phyloP scores from a whole-genome alignment of 2,888 invertebrate species.

The Brachypalpus laphriformis region DNA sequence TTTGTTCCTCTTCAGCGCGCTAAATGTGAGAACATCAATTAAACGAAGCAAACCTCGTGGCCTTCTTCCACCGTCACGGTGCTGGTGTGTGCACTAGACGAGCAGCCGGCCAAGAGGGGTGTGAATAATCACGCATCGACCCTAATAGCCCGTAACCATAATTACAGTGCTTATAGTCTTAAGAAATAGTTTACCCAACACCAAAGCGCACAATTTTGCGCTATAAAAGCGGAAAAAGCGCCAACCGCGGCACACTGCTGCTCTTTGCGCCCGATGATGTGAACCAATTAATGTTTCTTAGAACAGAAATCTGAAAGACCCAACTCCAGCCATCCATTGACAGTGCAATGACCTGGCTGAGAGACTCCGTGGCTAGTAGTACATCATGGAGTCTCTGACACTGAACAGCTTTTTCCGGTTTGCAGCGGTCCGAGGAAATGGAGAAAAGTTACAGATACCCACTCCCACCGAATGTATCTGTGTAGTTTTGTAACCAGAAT shows the following conservation, averaged over 20 bases:
- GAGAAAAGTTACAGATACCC: constrained; percentile 45
- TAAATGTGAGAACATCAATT: constrained; percentile 63
- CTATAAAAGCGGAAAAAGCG: background rate
- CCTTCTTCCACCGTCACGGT: constrained; percentile 23
- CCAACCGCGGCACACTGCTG: background rate
- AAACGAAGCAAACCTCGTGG: constrained; percentile 45
- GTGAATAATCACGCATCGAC: constrained; percentile 56
- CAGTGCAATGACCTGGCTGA: constrained; percentile 53
- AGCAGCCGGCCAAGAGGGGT: constrained; percentile 27
- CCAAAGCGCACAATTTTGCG: background rate
- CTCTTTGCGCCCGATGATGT: constrained; percentile 6
- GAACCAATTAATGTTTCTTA: constrained; percentile 62
- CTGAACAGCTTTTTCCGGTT: constrained; percentile 67
- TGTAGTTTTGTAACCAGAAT: constrained; percentile 42
- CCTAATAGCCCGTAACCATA: constrained; percentile 61
- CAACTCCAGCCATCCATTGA: constrained; percentile 9
- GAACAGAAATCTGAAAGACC: constrained; percentile 15
- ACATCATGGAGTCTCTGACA: constrained; percentile 24
- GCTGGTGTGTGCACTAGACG: background rate
- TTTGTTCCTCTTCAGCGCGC: constrained; percentile 42
- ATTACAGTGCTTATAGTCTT: constrained; percentile 53
- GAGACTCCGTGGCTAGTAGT: constrained; percentile 5
- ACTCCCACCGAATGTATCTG: constrained; percentile 28
- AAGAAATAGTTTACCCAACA: constrained; percentile 20
- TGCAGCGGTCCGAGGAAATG: constrained; percentile 51